Evolutionary conservation across 2,888 invertebrate genomes (phyloP).

Genomic region (Aproaerema taeniolella): DNA sequence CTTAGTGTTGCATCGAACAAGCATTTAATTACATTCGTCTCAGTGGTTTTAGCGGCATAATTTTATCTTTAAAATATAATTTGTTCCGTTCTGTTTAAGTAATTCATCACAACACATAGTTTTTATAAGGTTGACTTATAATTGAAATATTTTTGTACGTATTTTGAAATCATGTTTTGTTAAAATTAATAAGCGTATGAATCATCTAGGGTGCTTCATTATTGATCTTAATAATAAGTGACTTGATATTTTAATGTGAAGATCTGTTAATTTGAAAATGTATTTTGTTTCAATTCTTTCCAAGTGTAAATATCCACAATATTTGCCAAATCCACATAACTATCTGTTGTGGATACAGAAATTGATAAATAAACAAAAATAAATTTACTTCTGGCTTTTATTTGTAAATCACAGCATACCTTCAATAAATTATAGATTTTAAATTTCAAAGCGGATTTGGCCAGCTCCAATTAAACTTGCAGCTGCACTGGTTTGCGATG

Average conservation of each 20-base stretch:
- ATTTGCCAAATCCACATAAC: slow-evolving; percentile 53
- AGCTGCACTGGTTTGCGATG: too few relatives aligned
- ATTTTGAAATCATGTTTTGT: slow-evolving; percentile 25
- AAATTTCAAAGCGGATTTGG: too few relatives aligned
- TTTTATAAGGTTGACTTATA: slow-evolving; percentile 33
- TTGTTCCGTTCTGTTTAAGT: slow-evolving; percentile 28
- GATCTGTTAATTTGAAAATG: slow-evolving; percentile 8
- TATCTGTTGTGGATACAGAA: slow-evolving; percentile 75
- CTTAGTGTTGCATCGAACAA: slow-evolving; percentile 57
- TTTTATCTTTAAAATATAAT: slow-evolving; percentile 31
- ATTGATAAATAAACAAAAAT: slow-evolving; percentile 71
- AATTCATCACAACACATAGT: slow-evolving; percentile 35
- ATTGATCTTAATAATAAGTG: slow-evolving; percentile 18
- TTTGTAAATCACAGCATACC: too few relatives aligned
- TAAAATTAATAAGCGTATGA: slow-evolving; percentile 14
- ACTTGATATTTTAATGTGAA: slow-evolving; percentile 17
- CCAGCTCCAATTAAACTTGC: too few relatives aligned
- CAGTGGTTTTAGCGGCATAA: slow-evolving; percentile 34
- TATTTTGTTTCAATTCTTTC: slow-evolving; percentile 25
- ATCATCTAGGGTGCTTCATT: slow-evolving; percentile 24
- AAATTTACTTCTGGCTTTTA: slow-evolving; percentile 9
- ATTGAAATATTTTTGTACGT: slow-evolving; percentile 49
- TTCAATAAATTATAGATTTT: too few relatives aligned
- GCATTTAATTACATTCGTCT: slow-evolving; percentile 25
- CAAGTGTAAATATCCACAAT: slow-evolving; percentile 51